Conservation (phyloP, 2,888 invertebrate genomes). For the Metalampra italica region DNA sequence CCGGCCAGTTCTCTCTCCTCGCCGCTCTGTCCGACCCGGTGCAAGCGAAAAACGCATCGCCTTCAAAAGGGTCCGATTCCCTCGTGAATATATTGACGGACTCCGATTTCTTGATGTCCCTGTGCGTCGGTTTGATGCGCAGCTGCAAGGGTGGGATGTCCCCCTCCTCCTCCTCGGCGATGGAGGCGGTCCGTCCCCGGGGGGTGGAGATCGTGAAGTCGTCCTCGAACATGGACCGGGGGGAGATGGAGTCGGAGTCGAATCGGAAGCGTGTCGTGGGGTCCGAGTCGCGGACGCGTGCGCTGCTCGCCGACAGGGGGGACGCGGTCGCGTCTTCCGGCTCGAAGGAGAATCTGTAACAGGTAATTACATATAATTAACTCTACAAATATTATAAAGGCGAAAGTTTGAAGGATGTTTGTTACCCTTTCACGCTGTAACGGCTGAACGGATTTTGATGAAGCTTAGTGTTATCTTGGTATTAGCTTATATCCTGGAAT, state of each 20-base stretch:
- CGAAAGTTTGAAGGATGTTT: too few relatives aligned
- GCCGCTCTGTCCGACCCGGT: constrained; percentile 70
- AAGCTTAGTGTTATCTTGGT: too few relatives aligned
- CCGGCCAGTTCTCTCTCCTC: constrained; percentile 70
- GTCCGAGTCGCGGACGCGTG: constrained; percentile 20
- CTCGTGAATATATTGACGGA: constrained; percentile 93
- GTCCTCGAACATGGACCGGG: constrained; percentile 81
- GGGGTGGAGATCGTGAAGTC: constrained; percentile 79
- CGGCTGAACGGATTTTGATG: too few relatives aligned
- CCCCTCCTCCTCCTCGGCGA: constrained; percentile 68
- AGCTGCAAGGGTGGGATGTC: constrained; percentile 57
- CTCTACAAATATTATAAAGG: too few relatives aligned
- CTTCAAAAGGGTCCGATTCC: constrained; percentile 92
- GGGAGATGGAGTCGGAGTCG: constrained; percentile 66
- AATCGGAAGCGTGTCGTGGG: constrained; percentile 43
- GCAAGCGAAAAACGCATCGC: constrained; percentile 89
- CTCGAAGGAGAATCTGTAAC: constrained; percentile 58
- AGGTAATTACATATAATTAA: not conserved
- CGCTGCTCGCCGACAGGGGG: constrained; percentile 51
- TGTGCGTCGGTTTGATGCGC: constrained; percentile 61
- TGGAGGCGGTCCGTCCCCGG: constrained; percentile 60
- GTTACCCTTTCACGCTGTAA: too few relatives aligned
- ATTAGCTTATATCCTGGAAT: too few relatives aligned
- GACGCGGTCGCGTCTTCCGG: constrained; percentile 57
- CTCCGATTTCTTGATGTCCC: constrained; percentile 90